These are phyloP conservation scores for Tromatobia lineatoria DNA, from an alignment of 2,888 invertebrate genomes.

Conservation along the genomic window DNA sequence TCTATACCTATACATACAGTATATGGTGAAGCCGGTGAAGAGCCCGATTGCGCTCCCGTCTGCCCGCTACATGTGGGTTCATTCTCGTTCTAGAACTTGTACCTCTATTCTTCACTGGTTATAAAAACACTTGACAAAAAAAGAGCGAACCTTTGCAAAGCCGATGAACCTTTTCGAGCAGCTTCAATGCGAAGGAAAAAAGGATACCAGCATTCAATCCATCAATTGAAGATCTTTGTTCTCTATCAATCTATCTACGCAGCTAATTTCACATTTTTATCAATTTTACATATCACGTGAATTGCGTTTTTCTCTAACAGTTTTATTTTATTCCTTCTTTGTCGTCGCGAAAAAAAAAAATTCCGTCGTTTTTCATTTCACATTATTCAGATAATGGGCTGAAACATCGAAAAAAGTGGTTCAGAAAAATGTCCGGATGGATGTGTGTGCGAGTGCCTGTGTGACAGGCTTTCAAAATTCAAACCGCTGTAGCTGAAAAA, in stretches of 20 bases:
- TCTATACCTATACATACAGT: conserved; percentile 70
- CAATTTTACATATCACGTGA: not conserved
- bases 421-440: no score
- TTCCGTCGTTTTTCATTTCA: no score
- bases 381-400: no score
- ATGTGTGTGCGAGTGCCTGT: no score
- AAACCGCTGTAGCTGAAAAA: no score
- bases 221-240: not conserved
- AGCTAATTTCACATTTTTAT: not conserved
- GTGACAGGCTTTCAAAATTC: no score
- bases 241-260: not conserved
- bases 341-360: no score
- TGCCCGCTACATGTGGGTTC: conserved; percentile 77
- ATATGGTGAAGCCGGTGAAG: conserved; percentile 67
- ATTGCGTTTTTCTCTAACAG: no score
- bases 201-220: not conserved
- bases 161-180: not conserved
- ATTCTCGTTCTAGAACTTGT: conserved; percentile 70
- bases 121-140: conserved; percentile 51
- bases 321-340: no score
- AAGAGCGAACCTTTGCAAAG: conserved; percentile 3
- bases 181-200: not conserved
- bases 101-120: conserved; percentile 59
- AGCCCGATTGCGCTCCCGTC: conserved; percentile 61
- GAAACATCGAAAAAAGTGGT: no score